Base-by-base conservation (phyloP, 2,888 invertebrate species). In the Pomacea canaliculata region DNA sequence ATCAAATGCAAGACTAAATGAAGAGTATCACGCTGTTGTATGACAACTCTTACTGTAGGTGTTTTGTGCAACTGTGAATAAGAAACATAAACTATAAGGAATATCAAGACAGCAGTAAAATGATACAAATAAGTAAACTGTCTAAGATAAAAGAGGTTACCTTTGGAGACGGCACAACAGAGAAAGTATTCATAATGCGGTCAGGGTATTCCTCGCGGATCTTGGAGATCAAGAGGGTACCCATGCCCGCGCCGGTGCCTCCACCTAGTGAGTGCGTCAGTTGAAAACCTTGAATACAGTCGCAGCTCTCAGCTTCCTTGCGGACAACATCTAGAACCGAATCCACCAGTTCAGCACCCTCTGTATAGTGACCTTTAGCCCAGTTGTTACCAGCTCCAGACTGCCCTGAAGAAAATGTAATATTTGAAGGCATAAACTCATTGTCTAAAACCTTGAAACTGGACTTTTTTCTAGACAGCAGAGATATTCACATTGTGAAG, bases 121-220 rank as follows among this genome's bases (percentile, higher is more conserved):
- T 5, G 37, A 5, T 37, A 37, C 5, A 37, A 5, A 37, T 37
- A 37, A 37, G 3, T 37, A 56, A 56, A 7, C 12, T 10, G 51
- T 56, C 8, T 56, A 16, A 56, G 1, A 8, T 56, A 16, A 56
- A 56, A 56, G 12, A 16, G 10, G 63, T 27, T 71, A 79, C 90
- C 93, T 95, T 95, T 8, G 95, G 95, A 10, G 95, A 96, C 37
- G 96, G 91, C 94, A 97, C 94, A 79, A 97, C 97, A 80, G 96
- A 96, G 93, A 96, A 97, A 90, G 97, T 97, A 93, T 96, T 96
- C 97, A 97, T 97, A 87, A 86, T 86, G 72, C 85, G 78, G 80
- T 86, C 86, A 18, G 85, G 86, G 73, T 85, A 86, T 70, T 86
- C 86, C 70, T 86, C 86, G 19, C 85, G 82, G 77, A 86, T 86